Evolutionary conservation across 2,113 vertebrate genomes (phyloP).

Genomic region (Fukomys damarensis): DNA sequence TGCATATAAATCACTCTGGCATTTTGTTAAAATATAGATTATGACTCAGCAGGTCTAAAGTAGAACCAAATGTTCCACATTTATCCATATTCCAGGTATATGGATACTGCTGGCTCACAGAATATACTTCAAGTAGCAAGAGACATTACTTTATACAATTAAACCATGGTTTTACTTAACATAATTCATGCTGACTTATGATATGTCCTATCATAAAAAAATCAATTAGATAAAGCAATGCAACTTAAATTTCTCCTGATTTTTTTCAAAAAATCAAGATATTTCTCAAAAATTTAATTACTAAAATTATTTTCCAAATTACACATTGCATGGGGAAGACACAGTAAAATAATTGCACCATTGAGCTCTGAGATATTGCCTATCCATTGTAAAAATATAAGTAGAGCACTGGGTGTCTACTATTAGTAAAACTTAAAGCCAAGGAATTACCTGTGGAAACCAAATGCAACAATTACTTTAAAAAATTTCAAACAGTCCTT

Average conservation of each 20-base stretch:
- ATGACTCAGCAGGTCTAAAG: background rate
- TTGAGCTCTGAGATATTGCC: background rate
- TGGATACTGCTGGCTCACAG: background rate
- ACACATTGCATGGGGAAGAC: background rate
- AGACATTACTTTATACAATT: background rate
- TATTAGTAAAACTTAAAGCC: background rate
- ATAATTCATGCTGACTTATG: background rate
- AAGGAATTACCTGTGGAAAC: background rate
- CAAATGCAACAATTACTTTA: background rate
- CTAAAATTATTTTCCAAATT: background rate
- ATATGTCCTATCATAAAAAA: background rate
- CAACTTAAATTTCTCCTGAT: background rate
- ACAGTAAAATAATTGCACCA: conserved; percentile 11
- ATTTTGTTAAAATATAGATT: background rate
- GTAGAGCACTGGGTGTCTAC: background rate
- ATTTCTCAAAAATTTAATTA: background rate
- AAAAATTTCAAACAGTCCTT: conserved; percentile 6
- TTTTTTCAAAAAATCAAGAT: background rate
- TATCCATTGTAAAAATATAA: background rate
- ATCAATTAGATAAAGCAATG: background rate
- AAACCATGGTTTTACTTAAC: background rate
- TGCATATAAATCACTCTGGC: background rate
- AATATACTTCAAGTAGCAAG: background rate
- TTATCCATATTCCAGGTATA: background rate
- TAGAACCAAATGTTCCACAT: background rate